Evolutionary conservation across 2,888 invertebrate species (phyloP), one percentile per base, ranked within the genome.

Genomic region (Petrophora chlorosata): DNA sequence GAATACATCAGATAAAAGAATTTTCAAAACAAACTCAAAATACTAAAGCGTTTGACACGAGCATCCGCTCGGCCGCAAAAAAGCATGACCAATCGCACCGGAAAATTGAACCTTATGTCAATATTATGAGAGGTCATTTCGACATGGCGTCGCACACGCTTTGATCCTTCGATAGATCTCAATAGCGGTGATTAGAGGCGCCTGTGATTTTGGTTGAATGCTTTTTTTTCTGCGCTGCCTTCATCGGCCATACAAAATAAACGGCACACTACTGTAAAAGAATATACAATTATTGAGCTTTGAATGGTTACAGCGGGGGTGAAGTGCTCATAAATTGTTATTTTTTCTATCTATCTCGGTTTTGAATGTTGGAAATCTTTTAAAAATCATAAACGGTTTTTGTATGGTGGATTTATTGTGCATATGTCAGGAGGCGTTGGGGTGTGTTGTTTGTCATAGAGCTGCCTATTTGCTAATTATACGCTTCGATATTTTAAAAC

Each of bases 1-100:
- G 81, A 90, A 90, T 87, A 85, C 81, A 86, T 85, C 88, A 87
- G 83, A 90, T 89, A 90, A 90, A 91, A 90, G 90, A 90, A 85
- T 90, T 89, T 90, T 90, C 89, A 90, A 90, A 90, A 90, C 90
- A 91, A 90, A 90, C 88, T 90, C 89, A 86, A 88, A 87, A 88
- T 89, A 89, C 86, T 86, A 84, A 89, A 87, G 87, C 89, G 87
- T 85, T 90, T 89, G 90, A 90, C 90, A 88, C 88, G 89, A 87
- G 90, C 90, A 91, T 90, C 90, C 90, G 90, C 85, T 87, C 70
- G 73, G 64, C 65, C 65, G 79, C 83, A 87, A 89, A 88, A 88
- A 87, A 87, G 74, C 78, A 76, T 79, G 76, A 76, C 83, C 60
- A 79, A 84, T 80, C 63, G 65, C 56, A 65, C 62, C 69, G 52